phyloP scores from a whole-genome alignment of 2,797 vertebrate genomes.

The Enteromius radiatus region DNA sequence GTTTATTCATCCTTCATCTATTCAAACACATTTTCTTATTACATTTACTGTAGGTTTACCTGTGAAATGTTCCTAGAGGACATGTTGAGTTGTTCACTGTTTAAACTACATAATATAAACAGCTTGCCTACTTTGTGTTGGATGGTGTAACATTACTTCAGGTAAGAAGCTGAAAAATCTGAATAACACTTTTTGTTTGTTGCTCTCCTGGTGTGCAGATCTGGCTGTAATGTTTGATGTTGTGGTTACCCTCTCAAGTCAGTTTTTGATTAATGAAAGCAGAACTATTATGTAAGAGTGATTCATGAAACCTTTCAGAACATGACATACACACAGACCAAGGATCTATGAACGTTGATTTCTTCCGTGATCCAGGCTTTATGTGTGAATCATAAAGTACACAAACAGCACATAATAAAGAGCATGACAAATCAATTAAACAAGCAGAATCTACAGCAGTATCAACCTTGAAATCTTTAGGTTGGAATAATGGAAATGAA shows the following conservation, averaged over 20 bases:
- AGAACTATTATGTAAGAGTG: conserved; percentile 24
- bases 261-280: conserved; percentile 20
- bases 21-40: not conserved
- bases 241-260: not conserved
- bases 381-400: not conserved
- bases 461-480: not conserved
- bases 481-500: not conserved
- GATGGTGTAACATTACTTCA: not conserved
- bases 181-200: conserved; percentile 20
- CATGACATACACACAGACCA: conserved; percentile 5
- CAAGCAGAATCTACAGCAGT: not conserved
- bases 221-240: conserved; percentile 15
- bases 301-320: conserved; percentile 14
- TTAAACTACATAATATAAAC: not conserved
- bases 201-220: not conserved
- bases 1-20: not conserved
- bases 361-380: not conserved
- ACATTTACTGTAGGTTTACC: not conserved
- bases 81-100: not conserved
- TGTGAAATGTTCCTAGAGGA: not conserved
- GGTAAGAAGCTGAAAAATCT: not conserved
- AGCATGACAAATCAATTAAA: not conserved
- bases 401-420: not conserved
- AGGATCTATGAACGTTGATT: not conserved
- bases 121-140: not conserved